These are phyloP conservation scores for Saccostrea echinata DNA, from an alignment of 1,140 invertebrate species.

Conservation along the genomic window DNA sequence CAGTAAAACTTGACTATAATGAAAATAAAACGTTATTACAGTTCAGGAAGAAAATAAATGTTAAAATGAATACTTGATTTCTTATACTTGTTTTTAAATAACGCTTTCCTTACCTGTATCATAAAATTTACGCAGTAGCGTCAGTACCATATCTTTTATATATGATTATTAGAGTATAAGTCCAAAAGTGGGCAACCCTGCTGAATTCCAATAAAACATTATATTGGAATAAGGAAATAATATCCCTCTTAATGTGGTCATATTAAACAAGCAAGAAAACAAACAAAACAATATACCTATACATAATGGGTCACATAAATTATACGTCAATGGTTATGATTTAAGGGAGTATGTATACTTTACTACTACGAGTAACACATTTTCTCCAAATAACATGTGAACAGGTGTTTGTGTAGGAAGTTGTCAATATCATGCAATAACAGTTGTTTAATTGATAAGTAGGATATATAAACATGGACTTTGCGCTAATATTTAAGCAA, in stretches of 20 bases:
- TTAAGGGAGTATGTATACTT: background rate
- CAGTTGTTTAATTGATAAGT: constrained; percentile 27
- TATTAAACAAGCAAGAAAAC: background rate
- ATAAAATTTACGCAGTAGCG: no score
- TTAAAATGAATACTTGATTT: no score
- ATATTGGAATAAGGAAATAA: background rate
- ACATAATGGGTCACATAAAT: background rate
- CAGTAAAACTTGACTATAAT: no score
- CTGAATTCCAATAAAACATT: background rate
- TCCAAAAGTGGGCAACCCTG: background rate
- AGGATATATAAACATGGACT: constrained; percentile 16
- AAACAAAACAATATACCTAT: background rate
- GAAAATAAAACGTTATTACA: no score
- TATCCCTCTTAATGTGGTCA: background rate
- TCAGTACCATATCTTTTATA: no score
- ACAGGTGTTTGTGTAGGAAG: constrained; percentile 12
- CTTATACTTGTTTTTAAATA: no score
- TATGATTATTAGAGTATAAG: background rate
- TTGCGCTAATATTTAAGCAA: constrained; percentile 19
- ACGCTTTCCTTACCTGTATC: no score
- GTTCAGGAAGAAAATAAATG: no score
- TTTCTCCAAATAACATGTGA: background rate
- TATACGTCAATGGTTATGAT: background rate
- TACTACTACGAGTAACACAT: background rate
- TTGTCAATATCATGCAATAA: constrained; percentile 32